phyloP scores from a whole-genome alignment of 1,140 invertebrate species.

The Camponotus vicinus region DNA sequence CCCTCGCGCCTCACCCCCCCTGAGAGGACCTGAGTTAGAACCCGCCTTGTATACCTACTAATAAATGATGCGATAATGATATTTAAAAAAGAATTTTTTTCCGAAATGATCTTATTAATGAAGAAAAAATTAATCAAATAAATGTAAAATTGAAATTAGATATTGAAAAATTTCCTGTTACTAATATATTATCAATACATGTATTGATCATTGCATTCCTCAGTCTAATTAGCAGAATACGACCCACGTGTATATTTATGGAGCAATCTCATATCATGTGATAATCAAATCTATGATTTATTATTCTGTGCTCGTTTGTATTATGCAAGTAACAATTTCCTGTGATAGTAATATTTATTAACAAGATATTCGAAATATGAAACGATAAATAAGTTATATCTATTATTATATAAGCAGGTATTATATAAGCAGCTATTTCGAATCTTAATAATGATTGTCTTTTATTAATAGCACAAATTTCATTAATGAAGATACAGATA shows the following conservation, averaged over 20 bases:
- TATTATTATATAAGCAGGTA: not conserved
- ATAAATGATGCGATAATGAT: not conserved
- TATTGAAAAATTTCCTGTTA: not conserved
- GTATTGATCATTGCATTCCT: not conserved
- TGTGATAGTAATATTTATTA: not conserved
- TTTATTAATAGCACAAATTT: not conserved
- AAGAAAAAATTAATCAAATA: not conserved
- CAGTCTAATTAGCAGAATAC: slow-evolving; percentile 18
- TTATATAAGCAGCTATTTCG: not conserved
- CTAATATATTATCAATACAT: not conserved
- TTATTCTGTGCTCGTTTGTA: not conserved
- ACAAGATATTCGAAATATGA: not conserved
- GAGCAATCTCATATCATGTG: not conserved
- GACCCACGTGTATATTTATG: no score
- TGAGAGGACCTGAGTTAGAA: no score
- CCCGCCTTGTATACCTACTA: no score
- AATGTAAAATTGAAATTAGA: not conserved
- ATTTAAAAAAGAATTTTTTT: not conserved
- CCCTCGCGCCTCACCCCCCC: no score
- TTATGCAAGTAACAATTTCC: not conserved
- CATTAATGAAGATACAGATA: not conserved
- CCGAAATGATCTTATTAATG: not conserved
- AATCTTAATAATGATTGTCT: slow-evolving; percentile 1
- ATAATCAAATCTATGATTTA: not conserved
- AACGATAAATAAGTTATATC: not conserved